A percentile compares a stretch with the other conserved stretches of the same genome.
Evolutionary conservation across 2,113 vertebrate genomes (phyloP).

Genomic region (Emydocephalus ijimae): DNA sequence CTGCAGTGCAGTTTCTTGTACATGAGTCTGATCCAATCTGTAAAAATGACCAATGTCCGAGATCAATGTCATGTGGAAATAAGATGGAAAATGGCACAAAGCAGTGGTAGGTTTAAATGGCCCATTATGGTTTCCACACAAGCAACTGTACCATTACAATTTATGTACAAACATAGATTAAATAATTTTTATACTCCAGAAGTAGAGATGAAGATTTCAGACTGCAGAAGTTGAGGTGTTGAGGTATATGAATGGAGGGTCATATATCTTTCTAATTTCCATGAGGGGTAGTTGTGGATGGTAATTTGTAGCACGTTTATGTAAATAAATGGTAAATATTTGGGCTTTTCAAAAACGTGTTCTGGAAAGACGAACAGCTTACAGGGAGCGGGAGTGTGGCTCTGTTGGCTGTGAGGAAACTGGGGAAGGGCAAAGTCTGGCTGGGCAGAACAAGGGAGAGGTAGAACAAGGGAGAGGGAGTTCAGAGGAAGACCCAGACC

Average conservation of each 20-base stretch:
- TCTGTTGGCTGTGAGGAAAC: too few species aligned
- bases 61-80: slow-evolving; percentile 16
- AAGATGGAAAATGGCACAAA: background rate
- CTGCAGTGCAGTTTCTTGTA: too few species aligned
- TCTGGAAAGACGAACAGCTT: background rate
- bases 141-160: background rate
- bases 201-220: background rate
- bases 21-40: too few species aligned
- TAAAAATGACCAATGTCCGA: too few species aligned
- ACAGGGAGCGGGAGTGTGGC: too few species aligned
- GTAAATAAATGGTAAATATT: background rate
- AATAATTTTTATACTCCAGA: background rate
- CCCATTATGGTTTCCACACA: background rate
- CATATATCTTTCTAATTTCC: background rate
- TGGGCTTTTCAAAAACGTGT: background rate
- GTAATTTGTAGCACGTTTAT: background rate
- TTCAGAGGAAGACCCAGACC: too few species aligned
- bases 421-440: too few species aligned
- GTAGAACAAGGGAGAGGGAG: too few species aligned
- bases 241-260: too few species aligned
- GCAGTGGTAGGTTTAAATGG: background rate
- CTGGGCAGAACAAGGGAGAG: too few species aligned
- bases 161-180: background rate
- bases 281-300: background rate
- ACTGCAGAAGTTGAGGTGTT: background rate